Evolutionary conservation across 2,797 vertebrate genomes (phyloP), one percentile per base, ranked within the genome.

Genomic region (Esox lucius): DNA sequence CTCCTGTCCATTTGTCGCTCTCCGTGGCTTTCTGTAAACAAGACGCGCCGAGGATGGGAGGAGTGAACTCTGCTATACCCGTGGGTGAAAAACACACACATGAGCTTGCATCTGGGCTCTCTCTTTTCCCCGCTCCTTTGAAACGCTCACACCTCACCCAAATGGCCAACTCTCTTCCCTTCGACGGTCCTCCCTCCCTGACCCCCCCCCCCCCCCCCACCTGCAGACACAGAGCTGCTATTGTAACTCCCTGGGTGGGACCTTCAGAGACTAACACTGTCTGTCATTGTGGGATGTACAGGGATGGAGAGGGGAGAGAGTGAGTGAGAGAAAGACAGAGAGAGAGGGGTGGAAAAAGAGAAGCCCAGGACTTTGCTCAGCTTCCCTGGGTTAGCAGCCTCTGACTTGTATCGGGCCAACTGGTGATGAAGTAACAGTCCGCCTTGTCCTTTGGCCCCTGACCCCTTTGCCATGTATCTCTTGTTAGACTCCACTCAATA

Each of bases 181-280:
- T 68, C 71, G 35, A 75, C 74, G 31, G 11, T 72, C 53, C 13
- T 0, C 35, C 67, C 51, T 8, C 62, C 31, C 74, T 19, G 73
- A n/a, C 26, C 56, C 49, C 22, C 24, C n/a, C 1, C 69, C 42
- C 78, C 9, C 74, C 75, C 75, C 12, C 82, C 89, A 91, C 90
- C 92, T 92, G 89, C 73, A 78, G 72, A 81, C 81, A 91, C 91
- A 92, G 90, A 89, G 88, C 83, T 83, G 85, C 85, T 85, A 88
- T 92, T 92, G 91, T 92, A 12, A 68, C 42, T 1, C 81, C 72
- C 78, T 70, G 73, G 72, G 83, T 85, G 78, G 77, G 82, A 83
- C 84, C 75, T 33, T 46, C 12, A 82, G 79, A 75, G 76, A 78
- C 82, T 68, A 86, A 91, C 90, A 92, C 89, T 84, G 89, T 89